Percentiles rank a stretch among this genome's conserved stretches.
Evolutionary conservation across 2,113 vertebrate species (phyloP).

Genomic region (Semicossyphus pulcher): DNA sequence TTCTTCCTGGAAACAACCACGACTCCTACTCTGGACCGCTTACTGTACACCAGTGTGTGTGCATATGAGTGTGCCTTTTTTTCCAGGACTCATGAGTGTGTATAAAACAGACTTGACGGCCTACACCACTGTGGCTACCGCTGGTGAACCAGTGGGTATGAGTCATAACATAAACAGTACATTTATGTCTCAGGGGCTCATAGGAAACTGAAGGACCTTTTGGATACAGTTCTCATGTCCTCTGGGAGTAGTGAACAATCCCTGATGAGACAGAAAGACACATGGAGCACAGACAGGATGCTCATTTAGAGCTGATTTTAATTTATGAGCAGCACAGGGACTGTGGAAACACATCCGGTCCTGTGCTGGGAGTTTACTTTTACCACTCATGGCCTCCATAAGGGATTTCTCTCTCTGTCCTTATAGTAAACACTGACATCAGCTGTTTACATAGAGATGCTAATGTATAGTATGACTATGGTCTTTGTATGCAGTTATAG

Average conservation of each 20-base stretch:
- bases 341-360: conserved; percentile 42
- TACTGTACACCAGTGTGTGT: conserved; percentile 27
- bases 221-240: conserved; percentile 15
- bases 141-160: conserved; percentile 34
- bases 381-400: conserved; percentile 9
- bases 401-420: background rate
- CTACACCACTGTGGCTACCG: conserved; percentile 9
- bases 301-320: conserved; percentile 40
- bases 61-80: conserved; percentile 11
- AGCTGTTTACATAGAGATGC: conserved; percentile 14
- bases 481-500: no score
- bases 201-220: conserved; percentile 7
- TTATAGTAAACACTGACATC: conserved; percentile 26
- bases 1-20: conserved; percentile 58
- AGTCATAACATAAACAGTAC: conserved; percentile 59
- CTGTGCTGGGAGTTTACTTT: conserved; percentile 36
- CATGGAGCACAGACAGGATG: background rate
- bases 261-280: conserved; percentile 18
- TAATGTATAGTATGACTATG: background rate
- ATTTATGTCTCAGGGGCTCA: conserved; percentile 10
- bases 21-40: conserved; percentile 41
- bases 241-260: conserved; percentile 14
- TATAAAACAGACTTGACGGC: conserved; percentile 17
- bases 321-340: conserved; percentile 29
- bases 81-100: conserved; percentile 29